Conservation (phyloP, 2,113 vertebrate genomes). For the Megaceryle torquata region DNA sequence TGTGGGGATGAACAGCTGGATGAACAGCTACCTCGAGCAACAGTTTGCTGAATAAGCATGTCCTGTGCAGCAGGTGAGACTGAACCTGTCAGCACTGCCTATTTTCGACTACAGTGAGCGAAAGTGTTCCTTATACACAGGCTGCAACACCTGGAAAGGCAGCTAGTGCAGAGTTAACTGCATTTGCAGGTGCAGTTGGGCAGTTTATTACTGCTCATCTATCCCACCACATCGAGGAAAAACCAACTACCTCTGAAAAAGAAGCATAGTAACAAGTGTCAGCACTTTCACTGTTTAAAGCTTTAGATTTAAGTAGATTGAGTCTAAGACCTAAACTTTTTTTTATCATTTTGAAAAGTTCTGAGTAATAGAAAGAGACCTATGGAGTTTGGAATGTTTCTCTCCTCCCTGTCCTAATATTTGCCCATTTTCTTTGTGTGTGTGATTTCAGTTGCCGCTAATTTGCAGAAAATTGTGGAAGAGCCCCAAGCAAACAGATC, state of each 20-base stretch:
- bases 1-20: background rate
- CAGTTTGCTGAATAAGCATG: background rate
- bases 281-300: background rate
- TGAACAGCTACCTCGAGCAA: background rate
- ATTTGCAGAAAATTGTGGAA: slow-evolving; percentile 98
- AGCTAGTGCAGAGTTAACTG: background rate
- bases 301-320: background rate
- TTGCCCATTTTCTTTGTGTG: slow-evolving; percentile 13
- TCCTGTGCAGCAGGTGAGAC: background rate
- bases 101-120: background rate
- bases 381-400: background rate
- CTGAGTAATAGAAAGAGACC: background rate
- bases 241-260: background rate
- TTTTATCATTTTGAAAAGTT: background rate
- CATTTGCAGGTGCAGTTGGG: background rate
- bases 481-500: slow-evolving; percentile 94
- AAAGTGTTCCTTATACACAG: background rate
- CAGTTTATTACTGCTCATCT: background rate
- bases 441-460: slow-evolving; percentile 93
- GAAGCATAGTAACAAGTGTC: background rate
- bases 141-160: background rate
- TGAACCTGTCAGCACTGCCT: background rate
- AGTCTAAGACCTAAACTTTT: background rate
- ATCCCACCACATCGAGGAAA: background rate
- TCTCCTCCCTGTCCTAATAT: background rate